These are phyloP conservation scores for Meteorus cinctellus DNA, from an alignment of 2,888 invertebrate species.

Conservation along the genomic window DNA sequence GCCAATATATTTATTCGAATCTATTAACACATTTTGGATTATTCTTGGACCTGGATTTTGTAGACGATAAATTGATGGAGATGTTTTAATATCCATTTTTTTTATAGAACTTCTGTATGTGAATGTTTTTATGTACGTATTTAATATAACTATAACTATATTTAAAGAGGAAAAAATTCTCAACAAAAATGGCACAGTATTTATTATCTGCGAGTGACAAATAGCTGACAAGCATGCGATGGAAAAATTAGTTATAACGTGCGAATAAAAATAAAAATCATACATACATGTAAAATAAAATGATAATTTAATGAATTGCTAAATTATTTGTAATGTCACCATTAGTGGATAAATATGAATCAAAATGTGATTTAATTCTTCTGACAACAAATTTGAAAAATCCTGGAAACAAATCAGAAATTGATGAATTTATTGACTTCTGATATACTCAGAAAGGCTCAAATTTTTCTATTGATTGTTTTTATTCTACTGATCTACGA, in stretches of 20 bases:
- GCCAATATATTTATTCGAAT: too few relatives aligned
- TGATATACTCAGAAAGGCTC: too few relatives aligned
- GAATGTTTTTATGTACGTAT: neutral
- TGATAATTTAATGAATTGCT: neutral
- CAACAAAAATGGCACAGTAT: slow-evolving; percentile 17
- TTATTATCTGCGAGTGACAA: slow-evolving; percentile 32
- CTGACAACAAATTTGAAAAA: too few relatives aligned
- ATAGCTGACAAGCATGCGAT: slow-evolving; percentile 23
- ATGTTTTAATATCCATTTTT: too few relatives aligned
- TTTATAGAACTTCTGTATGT: neutral
- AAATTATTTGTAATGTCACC: neutral
- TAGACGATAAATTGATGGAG: too few relatives aligned
- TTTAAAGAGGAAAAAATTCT: neutral
- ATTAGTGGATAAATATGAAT: neutral
- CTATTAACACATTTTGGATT: too few relatives aligned
- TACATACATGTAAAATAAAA: neutral
- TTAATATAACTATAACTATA: neutral
- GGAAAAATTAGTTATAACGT: slow-evolving; percentile 7
- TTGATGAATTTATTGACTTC: too few relatives aligned
- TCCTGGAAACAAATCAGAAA: too few relatives aligned
- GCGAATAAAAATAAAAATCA: slow-evolving; percentile 5
- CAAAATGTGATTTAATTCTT: too few relatives aligned
- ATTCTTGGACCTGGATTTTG: too few relatives aligned
- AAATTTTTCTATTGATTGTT: too few relatives aligned
- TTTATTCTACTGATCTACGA: too few relatives aligned